phyloP scores from a whole-genome alignment of 2,888 invertebrate genomes.

The Drymonia ruficornis region DNA sequence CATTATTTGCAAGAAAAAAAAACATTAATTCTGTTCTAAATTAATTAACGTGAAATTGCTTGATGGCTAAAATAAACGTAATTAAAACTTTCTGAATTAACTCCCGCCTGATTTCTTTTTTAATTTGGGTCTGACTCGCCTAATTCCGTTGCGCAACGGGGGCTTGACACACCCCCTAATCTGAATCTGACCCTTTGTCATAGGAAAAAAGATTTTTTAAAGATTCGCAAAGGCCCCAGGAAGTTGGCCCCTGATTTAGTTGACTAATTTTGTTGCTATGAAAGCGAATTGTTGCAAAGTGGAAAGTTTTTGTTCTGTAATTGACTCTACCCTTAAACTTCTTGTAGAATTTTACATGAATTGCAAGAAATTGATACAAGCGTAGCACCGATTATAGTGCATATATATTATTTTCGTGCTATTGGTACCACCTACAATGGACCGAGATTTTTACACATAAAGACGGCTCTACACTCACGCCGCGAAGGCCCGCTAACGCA shows the following conservation, averaged over 20 bases:
- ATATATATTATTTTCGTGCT: too few species aligned
- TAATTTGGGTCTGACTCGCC: constrained; percentile 76
- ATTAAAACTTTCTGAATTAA: constrained; percentile 82
- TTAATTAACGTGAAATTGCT: constrained; percentile 71
- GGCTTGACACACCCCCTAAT: constrained; percentile 76
- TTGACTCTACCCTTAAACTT: background rate
- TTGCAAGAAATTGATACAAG: too few species aligned
- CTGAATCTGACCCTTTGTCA: constrained; percentile 66
- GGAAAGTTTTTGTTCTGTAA: constrained; percentile 3
- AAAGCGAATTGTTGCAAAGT: constrained; percentile 27
- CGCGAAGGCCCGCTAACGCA: too few species aligned
- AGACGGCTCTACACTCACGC: too few species aligned
- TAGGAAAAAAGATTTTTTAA: constrained; percentile 54
- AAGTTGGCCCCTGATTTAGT: constrained; percentile 31
- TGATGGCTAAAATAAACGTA: constrained; percentile 81
- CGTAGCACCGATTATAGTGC: too few species aligned
- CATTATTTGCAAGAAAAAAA: constrained; percentile 22
- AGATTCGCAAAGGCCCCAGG: constrained; percentile 35
- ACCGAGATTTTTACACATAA: too few species aligned
- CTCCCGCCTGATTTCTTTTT: constrained; percentile 82
- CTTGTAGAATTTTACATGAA: background rate
- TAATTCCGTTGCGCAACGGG: constrained; percentile 78
- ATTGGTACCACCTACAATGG: too few species aligned
- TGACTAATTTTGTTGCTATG: constrained; percentile 39
- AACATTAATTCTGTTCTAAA: constrained; percentile 56